Evolutionary conservation across 1,140 invertebrate species (phyloP).

Genomic region (Zaprionus vittiger): DNA sequence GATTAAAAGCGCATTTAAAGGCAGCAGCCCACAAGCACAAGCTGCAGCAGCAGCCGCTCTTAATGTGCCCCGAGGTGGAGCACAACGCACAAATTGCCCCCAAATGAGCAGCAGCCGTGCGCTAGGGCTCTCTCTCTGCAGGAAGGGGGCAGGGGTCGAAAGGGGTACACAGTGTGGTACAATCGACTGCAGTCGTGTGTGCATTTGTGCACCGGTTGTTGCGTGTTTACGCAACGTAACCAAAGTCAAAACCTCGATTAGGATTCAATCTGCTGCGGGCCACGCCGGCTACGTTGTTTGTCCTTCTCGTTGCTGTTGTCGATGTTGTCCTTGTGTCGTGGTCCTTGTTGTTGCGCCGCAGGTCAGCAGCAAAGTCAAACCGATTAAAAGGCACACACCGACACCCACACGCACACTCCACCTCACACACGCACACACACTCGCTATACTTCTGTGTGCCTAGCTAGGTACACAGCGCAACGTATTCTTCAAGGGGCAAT

Average conservation of each 20-base stretch:
- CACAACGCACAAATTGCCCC: slow-evolving; percentile 51
- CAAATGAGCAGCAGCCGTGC: slow-evolving; percentile 57
- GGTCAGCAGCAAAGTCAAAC: slow-evolving; percentile 78
- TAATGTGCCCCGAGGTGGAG: slow-evolving; percentile 23
- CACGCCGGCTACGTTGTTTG: slow-evolving; percentile 64
- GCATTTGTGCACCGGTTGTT: slow-evolving; percentile 59
- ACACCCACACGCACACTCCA: slow-evolving; percentile 21
- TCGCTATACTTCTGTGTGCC: slow-evolving; percentile 47
- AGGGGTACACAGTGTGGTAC: slow-evolving; percentile 51
- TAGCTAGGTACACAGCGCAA: slow-evolving; percentile 56
- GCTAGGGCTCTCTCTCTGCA: background rate
- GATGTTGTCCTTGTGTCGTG: slow-evolving; percentile 7
- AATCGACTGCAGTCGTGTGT: slow-evolving; percentile 63
- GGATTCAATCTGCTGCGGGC: slow-evolving; percentile 79
- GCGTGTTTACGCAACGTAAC: slow-evolving; percentile 82
- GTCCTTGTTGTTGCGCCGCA: slow-evolving; percentile 49
- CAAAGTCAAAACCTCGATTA: slow-evolving; percentile 83
- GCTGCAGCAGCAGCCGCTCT: slow-evolving; percentile 41
- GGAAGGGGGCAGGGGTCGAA: too few species aligned
- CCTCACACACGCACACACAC: background rate
- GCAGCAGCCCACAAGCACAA: slow-evolving; percentile 7
- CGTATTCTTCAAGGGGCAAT: slow-evolving; percentile 81
- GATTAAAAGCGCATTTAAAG: slow-evolving; percentile 80
- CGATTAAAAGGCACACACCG: slow-evolving; percentile 67
- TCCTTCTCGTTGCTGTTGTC: slow-evolving; percentile 51